These are phyloP conservation scores for Tetropium fuscum DNA, from an alignment of 2,888 invertebrate species.

Conservation along the genomic window DNA sequence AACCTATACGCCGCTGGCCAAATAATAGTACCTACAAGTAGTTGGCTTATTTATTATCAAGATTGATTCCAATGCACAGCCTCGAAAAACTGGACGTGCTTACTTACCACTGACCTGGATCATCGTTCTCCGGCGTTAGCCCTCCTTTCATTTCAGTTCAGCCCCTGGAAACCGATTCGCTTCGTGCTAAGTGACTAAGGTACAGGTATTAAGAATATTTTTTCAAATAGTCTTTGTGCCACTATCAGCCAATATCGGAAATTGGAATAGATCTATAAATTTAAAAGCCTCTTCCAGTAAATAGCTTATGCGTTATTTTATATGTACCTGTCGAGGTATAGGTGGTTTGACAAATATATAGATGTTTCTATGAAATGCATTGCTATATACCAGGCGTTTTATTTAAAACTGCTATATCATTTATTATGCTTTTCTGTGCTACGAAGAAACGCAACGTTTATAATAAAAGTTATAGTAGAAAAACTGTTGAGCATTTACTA, in stretches of 20 bases:
- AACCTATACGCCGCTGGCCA: no score
- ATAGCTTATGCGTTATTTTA: slow-evolving; percentile 7
- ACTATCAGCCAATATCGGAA: slow-evolving; percentile 5
- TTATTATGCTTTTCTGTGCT: no score
- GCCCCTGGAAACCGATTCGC: slow-evolving; percentile 41
- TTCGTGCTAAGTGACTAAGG: slow-evolving; percentile 48
- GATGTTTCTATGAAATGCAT: no score
- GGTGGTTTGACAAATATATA: no score
- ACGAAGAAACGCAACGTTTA: no score
- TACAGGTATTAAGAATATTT: slow-evolving; percentile 48
- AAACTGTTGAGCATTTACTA: no score
- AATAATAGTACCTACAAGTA: no score
- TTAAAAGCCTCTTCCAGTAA: slow-evolving; percentile 19
- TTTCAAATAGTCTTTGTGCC: slow-evolving; percentile 19
- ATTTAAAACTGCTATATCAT: no score
- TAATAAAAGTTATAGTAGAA: no score
- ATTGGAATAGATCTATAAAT: slow-evolving; percentile 9
- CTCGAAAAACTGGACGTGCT: slow-evolving; percentile 48
- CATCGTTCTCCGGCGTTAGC: slow-evolving; percentile 38
- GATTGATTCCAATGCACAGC: background rate
- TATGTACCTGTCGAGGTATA: slow-evolving; percentile 3
- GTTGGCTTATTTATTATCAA: slow-evolving; percentile 29
- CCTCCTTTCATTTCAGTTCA: slow-evolving; percentile 30
- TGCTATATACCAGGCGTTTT: no score
- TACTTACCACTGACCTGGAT: slow-evolving; percentile 50